phyloP scores from a whole-genome alignment of 2,113 vertebrate species.

The Octodon degus region DNA sequence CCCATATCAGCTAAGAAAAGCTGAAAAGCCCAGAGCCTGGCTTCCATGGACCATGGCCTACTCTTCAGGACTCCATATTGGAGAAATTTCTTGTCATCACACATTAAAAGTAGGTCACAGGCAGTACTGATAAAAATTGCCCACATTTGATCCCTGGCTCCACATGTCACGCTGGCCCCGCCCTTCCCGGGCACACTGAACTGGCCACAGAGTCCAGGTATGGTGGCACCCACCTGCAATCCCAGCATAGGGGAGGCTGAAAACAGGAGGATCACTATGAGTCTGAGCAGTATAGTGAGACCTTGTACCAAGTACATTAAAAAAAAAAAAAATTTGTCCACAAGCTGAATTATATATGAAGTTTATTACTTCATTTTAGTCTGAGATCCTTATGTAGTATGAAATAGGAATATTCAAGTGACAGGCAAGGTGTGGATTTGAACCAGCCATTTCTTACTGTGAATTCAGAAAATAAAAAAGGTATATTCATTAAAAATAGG shows the following conservation, averaged over 20 bases:
- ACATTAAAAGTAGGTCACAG: conserved; percentile 64
- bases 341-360: conserved; percentile 12
- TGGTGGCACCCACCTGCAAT: no score
- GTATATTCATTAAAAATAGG: neutral
- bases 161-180: no score
- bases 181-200: no score
- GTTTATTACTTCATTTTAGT: conserved; percentile 52
- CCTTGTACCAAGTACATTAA: no score
- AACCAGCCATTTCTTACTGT: conserved; percentile 7
- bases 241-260: no score
- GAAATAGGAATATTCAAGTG: neutral
- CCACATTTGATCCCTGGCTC: neutral
- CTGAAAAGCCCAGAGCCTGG: conserved; percentile 13
- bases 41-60: conserved; percentile 34
- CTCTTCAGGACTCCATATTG: conserved; percentile 25
- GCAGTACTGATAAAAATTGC: conserved; percentile 46
- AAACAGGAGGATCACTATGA: no score
- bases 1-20: neutral
- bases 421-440: neutral
- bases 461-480: conserved; percentile 3
- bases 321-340: conserved; percentile 25
- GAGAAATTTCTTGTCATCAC: conserved; percentile 56
- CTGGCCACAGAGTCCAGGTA: no score
- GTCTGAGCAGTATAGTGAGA: no score
- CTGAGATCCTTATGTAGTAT: conserved; percentile 44